Base-by-base conservation (phyloP, 2,113 vertebrate species). In the Tichodroma muraria region DNA sequence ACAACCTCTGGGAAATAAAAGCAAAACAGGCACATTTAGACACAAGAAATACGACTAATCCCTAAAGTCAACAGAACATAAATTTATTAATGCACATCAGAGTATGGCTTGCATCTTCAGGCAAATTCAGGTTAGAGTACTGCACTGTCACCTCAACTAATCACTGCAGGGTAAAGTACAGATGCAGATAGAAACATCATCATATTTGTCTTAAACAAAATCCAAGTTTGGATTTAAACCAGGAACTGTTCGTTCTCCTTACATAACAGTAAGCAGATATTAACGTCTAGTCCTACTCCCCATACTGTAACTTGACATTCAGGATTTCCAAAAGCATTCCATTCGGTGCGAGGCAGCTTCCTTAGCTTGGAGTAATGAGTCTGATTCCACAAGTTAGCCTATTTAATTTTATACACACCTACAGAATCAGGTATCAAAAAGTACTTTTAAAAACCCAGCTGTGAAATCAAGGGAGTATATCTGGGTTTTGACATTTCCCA, bases 301-400 rank as follows among this genome's bases (percentile, higher is more conserved):
- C 38, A 24, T 10, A 85, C 49, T 71, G 3, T 38, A 54, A 75
- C 60, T 68, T 30, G 65, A 76, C 70, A 89, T 61, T 85, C 76
- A 80, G 2, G 49, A 76, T 37, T 86, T 90, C 70, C 89, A 86
- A 57, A 70, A 84, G 53, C 38, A 84, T 57, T 84, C 80, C 9
- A 14, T 18, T 35, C 0, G 0, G 10, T 44, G 40, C 0, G 0
- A 80, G 38, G 33, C 50, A 25, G 37, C 35, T 35, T 76, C 38
- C 38, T 64, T 27, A 65, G 63, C 38, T 37, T 10, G 8, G 56
- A 85, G 21, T 4, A 80, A 49, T 2, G 5, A 85, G 27, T 21
- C 30, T 60, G 40, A 86, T 33, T 42, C 47, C 40, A 25, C 37
- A 52, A 52, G 15, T 31, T 12, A 50, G 12, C 27, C 28, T 37